Evolutionary conservation across 2,113 vertebrate species (phyloP).

Genomic region (Chelonoidis abingdonii): DNA sequence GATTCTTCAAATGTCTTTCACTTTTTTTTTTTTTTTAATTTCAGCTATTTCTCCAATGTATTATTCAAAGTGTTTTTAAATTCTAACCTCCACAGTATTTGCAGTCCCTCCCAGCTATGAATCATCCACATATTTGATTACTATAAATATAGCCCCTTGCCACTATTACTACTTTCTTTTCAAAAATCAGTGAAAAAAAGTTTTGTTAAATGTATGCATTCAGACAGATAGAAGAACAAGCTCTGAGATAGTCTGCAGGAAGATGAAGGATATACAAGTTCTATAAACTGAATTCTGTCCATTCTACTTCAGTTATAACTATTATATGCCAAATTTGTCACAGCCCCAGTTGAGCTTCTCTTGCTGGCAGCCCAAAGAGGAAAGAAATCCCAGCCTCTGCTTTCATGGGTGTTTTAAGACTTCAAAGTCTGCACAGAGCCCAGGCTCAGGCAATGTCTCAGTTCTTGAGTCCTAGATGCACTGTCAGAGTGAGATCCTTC

Average conservation of each 20-base stretch:
- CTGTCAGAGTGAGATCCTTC: no score
- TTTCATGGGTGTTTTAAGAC: neutral
- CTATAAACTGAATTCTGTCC: neutral
- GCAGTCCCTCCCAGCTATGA: accelerated
- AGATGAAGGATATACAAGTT: neutral
- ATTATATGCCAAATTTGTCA: neutral
- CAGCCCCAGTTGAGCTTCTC: neutral
- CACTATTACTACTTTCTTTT: neutral
- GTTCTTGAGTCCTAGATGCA: neutral
- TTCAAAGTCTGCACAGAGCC: neutral
- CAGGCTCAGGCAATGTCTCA: neutral
- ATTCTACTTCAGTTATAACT: neutral
- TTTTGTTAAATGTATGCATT: neutral
- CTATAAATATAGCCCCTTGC: neutral
- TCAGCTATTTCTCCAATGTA: neutral
- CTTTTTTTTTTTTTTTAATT: neutral
- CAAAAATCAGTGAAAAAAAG: neutral
- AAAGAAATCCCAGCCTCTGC: neutral
- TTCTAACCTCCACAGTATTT: neutral
- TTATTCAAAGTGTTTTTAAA: neutral
- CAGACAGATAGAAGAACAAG: neutral
- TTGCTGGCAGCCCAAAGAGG: neutral
- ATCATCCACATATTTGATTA: neutral
- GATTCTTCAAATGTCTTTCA: neutral
- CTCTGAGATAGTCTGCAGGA: neutral